Evolutionary conservation across 2,888 invertebrate species (phyloP).

Genomic region (Pseudolycoriella hygida): DNA sequence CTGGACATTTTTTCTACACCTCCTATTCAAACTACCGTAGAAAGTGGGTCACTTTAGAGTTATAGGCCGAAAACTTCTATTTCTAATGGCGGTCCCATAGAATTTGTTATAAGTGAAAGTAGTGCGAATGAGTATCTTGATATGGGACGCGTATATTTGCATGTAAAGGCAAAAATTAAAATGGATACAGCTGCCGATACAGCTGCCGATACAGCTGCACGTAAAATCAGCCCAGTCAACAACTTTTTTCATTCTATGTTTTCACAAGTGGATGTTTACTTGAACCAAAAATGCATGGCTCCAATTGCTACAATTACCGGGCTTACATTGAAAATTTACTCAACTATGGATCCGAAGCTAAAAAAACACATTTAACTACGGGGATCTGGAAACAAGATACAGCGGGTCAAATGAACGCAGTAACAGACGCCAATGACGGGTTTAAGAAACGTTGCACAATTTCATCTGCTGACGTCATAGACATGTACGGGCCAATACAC

Average conservation of each 20-base stretch:
- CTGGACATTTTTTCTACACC: constrained; percentile 3
- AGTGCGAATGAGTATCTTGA: constrained; percentile 6
- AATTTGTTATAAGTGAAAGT: no score
- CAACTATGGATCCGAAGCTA: constrained; percentile 7
- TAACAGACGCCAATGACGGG: no score
- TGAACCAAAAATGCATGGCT: constrained; percentile 8
- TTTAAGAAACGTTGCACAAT: no score
- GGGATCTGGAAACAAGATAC: no score
- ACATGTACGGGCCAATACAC: no score
- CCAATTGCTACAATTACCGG: constrained; percentile 7
- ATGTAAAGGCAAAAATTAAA: constrained; percentile 3
- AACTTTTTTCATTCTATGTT: constrained; percentile 7
- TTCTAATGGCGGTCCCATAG: background rate
- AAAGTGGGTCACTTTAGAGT: no score
- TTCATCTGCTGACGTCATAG: no score
- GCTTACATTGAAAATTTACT: constrained; percentile 7
- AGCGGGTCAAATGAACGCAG: no score
- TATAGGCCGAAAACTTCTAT: constrained; percentile 1
- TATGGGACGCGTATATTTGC: constrained; percentile 3
- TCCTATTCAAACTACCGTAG: no score
- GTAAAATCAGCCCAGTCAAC: constrained; percentile 4
- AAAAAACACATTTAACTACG: no score
- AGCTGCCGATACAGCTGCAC: background rate
- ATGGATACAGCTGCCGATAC: background rate
- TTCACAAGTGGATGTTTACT: constrained; percentile 4